These are phyloP conservation scores for Helarctos malayanus DNA, from an alignment of 2,797 vertebrate species.

Conservation along the genomic window DNA sequence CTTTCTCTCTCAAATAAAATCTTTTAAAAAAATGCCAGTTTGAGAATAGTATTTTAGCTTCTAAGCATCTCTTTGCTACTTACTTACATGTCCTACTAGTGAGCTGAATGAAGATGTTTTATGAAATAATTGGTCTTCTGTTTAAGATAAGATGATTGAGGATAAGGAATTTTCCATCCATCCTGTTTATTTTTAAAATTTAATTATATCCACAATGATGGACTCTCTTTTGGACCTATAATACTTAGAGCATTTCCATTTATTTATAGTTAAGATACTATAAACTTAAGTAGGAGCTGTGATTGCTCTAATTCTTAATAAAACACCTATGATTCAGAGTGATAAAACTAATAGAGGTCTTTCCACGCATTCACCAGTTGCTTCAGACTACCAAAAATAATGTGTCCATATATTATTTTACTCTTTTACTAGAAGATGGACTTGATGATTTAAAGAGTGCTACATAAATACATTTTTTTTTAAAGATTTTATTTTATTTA, in stretches of 20 bases:
- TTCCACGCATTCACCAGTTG: conserved; percentile 17
- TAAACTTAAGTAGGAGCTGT: not conserved
- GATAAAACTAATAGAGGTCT: not conserved
- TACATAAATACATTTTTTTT: conserved; percentile 66
- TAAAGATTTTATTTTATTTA: too few relatives aligned
- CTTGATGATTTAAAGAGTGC: not conserved
- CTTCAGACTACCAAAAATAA: conserved; percentile 64
- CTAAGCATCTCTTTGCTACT: not conserved
- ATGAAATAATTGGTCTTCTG: not conserved
- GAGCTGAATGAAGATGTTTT: not conserved
- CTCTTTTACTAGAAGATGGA: not conserved
- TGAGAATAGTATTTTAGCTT: not conserved
- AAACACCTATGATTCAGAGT: not conserved
- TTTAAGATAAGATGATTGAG: not conserved
- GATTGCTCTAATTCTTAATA: not conserved
- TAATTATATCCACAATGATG: not conserved
- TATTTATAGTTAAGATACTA: conserved; percentile 7
- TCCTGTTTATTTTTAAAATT: conserved; percentile 39
- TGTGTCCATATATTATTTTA: not conserved
- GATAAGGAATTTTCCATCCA: not conserved
- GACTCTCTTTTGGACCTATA: not conserved
- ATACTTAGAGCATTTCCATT: not conserved
- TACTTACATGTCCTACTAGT: not conserved
- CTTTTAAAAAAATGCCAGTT: not conserved
- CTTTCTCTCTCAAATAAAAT: not conserved